A percentile compares a stretch with the other conserved stretches of the same genome.
Conservation (phyloP, 2,113 vertebrate genomes). For the Tenebrosternarchus preto region DNA sequence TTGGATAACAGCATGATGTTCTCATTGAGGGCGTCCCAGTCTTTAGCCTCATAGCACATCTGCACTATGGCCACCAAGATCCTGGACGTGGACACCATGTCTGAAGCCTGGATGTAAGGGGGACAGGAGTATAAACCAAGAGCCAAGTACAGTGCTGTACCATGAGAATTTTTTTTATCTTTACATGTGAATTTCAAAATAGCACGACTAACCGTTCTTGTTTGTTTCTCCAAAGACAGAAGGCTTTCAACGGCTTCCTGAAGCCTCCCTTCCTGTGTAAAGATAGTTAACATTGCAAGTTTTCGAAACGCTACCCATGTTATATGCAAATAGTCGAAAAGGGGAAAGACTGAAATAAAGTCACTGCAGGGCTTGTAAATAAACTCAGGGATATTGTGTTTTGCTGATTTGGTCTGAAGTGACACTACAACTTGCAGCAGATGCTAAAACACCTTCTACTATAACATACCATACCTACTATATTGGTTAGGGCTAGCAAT, state of each 20-base stretch:
- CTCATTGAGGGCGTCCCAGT: conserved; percentile 97
- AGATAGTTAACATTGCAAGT: too few relatives aligned
- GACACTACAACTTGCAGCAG: neutral
- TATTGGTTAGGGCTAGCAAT: too few relatives aligned
- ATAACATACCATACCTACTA: too few relatives aligned
- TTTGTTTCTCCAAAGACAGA: conserved; percentile 96
- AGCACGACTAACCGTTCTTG: conserved; percentile 84
- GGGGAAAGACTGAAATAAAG: too few relatives aligned
- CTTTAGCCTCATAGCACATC: conserved; percentile 95
- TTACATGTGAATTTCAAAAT: neutral
- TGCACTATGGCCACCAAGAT: conserved; percentile 96
- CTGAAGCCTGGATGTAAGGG: conserved; percentile 82
- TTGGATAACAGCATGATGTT: conserved; percentile 96
- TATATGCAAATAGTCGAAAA: too few relatives aligned
- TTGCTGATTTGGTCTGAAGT: neutral
- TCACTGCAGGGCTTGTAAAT: neutral
- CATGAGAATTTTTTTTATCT: neutral
- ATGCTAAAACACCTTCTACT: neutral
- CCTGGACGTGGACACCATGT: conserved; percentile 96
- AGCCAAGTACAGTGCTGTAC: neutral
- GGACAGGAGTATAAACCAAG: neutral
- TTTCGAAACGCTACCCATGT: too few relatives aligned
- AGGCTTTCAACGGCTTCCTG: conserved; percentile 95
- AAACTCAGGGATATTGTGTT: neutral
- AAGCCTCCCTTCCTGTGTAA: conserved; percentile 87